Percentiles rank a stretch among this genome's conserved stretches.
Conservation (phyloP, 2,888 invertebrate species). For the Limulus polyphemus region DNA sequence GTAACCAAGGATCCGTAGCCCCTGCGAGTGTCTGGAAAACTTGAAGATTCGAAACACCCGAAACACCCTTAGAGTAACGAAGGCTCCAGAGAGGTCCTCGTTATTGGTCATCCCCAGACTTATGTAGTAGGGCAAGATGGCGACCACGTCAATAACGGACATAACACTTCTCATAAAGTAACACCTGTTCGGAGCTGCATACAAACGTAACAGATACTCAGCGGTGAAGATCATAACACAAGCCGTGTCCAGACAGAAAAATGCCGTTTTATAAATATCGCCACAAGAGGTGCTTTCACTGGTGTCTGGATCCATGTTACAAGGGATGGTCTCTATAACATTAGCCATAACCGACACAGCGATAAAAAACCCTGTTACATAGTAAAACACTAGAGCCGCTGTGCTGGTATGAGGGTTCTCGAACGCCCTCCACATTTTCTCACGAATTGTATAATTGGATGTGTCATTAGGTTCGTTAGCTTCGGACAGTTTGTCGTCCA, state of each 20-base stretch:
- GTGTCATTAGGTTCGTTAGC: constrained; percentile 60
- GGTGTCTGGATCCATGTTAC: constrained; percentile 49
- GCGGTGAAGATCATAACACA: constrained; percentile 99
- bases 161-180: constrained; percentile 96
- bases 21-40: constrained; percentile 98
- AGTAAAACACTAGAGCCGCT: constrained; percentile 98
- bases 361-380: constrained; percentile 99
- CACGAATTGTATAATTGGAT: constrained; percentile 58
- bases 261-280: constrained; percentile 92
- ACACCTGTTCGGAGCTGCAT: constrained; percentile 96
- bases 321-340: constrained; percentile 93
- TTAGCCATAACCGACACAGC: constrained; percentile 99
- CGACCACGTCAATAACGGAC: constrained; percentile 99
- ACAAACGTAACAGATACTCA: constrained; percentile 80
- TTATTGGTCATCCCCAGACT: constrained; percentile 95
- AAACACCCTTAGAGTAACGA: constrained; percentile 96
- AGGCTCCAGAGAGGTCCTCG: constrained; percentile 97
- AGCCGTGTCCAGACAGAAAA: constrained; percentile 98
- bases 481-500: constrained; percentile 92
- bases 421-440: constrained; percentile 99
- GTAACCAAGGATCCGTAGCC: constrained; percentile 94
- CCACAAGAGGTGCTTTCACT: constrained; percentile 67
- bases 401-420: constrained; percentile 99
- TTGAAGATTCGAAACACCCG: constrained; percentile 99
- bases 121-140: constrained; percentile 97